phyloP scores from a whole-genome alignment of 2,797 vertebrate genomes.

The Mus minutoides region DNA sequence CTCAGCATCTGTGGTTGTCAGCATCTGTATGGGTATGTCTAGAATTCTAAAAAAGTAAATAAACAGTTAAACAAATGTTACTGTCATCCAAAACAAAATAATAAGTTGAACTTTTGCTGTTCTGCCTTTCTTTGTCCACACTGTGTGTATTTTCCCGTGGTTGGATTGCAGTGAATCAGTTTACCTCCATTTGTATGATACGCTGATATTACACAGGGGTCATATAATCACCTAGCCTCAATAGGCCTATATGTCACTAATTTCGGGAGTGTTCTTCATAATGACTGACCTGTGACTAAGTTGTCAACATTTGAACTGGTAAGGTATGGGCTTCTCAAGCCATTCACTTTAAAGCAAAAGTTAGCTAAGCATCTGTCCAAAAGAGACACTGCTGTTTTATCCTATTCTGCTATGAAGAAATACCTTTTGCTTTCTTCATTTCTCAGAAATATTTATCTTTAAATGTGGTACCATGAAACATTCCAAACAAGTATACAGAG shows the following conservation, averaged over 20 bases:
- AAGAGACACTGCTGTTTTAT: neutral
- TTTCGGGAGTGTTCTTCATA: neutral
- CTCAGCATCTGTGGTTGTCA: neutral
- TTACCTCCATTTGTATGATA: neutral
- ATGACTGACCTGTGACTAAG: neutral
- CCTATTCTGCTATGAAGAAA: neutral
- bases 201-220: neutral
- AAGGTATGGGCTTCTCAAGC: neutral
- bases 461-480: neutral
- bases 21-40: neutral
- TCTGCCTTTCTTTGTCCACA: slow-evolving; percentile 2
- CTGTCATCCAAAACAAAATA: neutral
- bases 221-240: neutral
- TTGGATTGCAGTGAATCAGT: neutral
- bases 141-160: neutral
- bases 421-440: neutral
- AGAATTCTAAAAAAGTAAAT: neutral
- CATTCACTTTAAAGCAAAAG: slow-evolving; percentile 14
- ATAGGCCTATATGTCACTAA: neutral
- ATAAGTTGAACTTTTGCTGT: neutral
- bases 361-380: neutral
- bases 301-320: neutral
- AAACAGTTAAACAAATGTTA: neutral
- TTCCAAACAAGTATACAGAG: neutral
- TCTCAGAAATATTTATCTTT: neutral